phyloP scores from a whole-genome alignment of 2,888 invertebrate genomes.

The Dynastes tityus region DNA sequence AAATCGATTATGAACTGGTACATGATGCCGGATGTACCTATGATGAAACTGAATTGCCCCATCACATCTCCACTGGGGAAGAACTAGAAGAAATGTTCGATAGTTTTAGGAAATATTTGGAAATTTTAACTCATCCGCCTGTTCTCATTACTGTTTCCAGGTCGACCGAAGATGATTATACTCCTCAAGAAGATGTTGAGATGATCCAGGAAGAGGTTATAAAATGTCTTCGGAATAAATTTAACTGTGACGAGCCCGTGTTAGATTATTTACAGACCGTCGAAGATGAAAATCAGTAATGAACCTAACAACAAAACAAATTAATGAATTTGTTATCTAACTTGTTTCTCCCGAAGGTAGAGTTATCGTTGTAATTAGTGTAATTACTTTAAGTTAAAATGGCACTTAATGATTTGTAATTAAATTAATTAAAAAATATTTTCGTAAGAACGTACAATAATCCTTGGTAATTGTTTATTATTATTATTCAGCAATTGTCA shows the following conservation, averaged over 20 bases:
- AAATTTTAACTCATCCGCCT: slow-evolving; percentile 76
- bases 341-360: not conserved
- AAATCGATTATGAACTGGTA: slow-evolving; percentile 85
- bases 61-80: slow-evolving; percentile 82
- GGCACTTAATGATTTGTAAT: too few species aligned
- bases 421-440: not conserved
- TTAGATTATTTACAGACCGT: slow-evolving; percentile 69
- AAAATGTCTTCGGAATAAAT: slow-evolving; percentile 73
- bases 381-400: too few species aligned
- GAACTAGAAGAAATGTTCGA: slow-evolving; percentile 79
- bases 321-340: not conserved
- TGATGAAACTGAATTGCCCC: slow-evolving; percentile 88
- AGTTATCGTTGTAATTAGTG: too few species aligned
- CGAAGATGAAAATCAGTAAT: slow-evolving; percentile 41
- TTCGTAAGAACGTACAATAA: not conserved
- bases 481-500: too few species aligned
- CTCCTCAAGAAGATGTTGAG: slow-evolving; percentile 88
- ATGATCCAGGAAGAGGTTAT: slow-evolving; percentile 82
- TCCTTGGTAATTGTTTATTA: too few species aligned
- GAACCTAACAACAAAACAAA: not conserved
- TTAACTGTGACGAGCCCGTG: slow-evolving; percentile 72
- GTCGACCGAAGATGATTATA: slow-evolving; percentile 92
- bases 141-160: slow-evolving; percentile 86
- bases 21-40: slow-evolving; percentile 92
- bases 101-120: slow-evolving; percentile 76